Evolutionary conservation across 2,888 invertebrate species (phyloP).

Genomic region (Tetanocera ferruginea): DNA sequence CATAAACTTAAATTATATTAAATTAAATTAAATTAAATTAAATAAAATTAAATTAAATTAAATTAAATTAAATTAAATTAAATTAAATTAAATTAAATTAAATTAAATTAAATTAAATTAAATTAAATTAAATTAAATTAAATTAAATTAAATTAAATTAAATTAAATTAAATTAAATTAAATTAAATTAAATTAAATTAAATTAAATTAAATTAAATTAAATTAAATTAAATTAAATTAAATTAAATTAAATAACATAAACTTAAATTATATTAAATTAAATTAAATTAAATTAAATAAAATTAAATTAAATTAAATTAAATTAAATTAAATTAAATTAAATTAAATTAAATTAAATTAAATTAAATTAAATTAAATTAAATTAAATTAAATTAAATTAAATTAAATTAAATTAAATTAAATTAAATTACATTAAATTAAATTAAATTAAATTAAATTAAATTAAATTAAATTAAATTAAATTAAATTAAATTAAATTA

Average conservation of each 20-base stretch:
- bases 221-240: conserved; percentile 12
- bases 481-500: background rate
- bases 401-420: background rate
- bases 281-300: too few relatives aligned
- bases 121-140: too few relatives aligned
- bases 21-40: conserved; percentile 39
- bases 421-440: too few relatives aligned
- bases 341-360: background rate
- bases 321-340: background rate
- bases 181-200: conserved; percentile 1
- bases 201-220: conserved; percentile 35
- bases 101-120: background rate
- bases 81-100: conserved; percentile 11
- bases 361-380: background rate
- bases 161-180: too few relatives aligned
- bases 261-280: too few relatives aligned
- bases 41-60: conserved; percentile 36
- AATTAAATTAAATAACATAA: too few relatives aligned
- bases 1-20: background rate
- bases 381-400: background rate
- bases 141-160: too few relatives aligned
- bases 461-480: background rate
- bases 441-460: background rate
- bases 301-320: too few relatives aligned
- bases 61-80: conserved; percentile 39